Percentiles rank a stretch among this genome's conserved stretches.
Evolutionary conservation across 2,797 vertebrate species (phyloP).

Genomic region (Chelmon rostratus): DNA sequence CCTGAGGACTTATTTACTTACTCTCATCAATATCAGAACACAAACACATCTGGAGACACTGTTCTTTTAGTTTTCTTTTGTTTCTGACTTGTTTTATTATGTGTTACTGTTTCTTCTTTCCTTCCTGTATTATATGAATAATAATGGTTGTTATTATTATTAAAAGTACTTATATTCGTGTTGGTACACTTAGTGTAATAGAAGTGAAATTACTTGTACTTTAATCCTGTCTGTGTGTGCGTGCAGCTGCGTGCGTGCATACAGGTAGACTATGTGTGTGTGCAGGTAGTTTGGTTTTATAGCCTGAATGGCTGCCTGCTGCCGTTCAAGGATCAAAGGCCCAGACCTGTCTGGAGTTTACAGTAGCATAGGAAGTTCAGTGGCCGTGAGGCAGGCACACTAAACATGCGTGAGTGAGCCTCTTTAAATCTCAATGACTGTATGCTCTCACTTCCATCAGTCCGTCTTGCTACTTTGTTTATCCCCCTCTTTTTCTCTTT

Average conservation of each 20-base stretch:
- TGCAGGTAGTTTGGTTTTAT: conserved; percentile 72
- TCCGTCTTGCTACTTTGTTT: conserved; percentile 35
- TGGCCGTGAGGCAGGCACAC: conserved; percentile 71
- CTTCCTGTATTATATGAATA: neutral
- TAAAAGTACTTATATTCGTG: neutral
- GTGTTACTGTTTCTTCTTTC: neutral
- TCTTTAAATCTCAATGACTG: conserved; percentile 71
- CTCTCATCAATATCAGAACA: neutral
- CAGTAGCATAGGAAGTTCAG: conserved; percentile 79
- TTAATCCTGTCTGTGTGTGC: conserved; percentile 38
- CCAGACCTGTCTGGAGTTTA: conserved; percentile 74
- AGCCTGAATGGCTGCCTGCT: conserved; percentile 62
- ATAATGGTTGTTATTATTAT: neutral
- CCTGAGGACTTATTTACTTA: neutral
- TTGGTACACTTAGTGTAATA: neutral
- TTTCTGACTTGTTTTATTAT: neutral
- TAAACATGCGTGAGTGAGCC: conserved; percentile 77
- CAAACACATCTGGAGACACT: conserved; percentile 3
- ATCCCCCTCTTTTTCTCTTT: conserved; percentile 14
- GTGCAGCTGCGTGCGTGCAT: conserved; percentile 31
- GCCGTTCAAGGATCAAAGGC: conserved; percentile 77
- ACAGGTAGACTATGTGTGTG: conserved; percentile 36
- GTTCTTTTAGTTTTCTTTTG: neutral
- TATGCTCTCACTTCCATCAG: conserved; percentile 36
- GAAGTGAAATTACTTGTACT: neutral